A percentile compares a stretch with the other conserved stretches of the same genome.
Conservation (phyloP, 2,113 vertebrate species). For the Tenrec ecaudatus region DNA sequence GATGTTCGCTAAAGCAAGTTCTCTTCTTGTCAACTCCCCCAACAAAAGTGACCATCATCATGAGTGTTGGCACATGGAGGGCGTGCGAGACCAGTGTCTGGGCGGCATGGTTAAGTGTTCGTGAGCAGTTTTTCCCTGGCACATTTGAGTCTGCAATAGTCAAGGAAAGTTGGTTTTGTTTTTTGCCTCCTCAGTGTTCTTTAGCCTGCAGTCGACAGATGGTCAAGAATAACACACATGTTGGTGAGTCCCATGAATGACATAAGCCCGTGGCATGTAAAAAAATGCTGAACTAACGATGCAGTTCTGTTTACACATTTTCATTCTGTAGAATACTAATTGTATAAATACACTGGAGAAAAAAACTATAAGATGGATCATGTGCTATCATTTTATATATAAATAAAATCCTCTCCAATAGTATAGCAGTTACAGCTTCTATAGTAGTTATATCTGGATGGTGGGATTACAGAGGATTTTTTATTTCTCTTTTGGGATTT, state of each 20-base stretch:
- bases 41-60: slow-evolving; percentile 44
- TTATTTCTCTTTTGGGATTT: no score
- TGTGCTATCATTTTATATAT: slow-evolving; percentile 21
- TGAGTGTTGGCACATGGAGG: slow-evolving; percentile 79
- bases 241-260: neutral
- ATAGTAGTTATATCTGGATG: slow-evolving; percentile 10
- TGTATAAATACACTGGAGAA: neutral
- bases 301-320: neutral
- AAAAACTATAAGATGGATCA: neutral
- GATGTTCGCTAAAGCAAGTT: slow-evolving; percentile 79
- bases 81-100: slow-evolving; percentile 77
- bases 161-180: slow-evolving; percentile 26
- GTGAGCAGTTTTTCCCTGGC: slow-evolving; percentile 83
- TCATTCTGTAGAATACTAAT: no score
- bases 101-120: slow-evolving; percentile 85
- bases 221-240: slow-evolving; percentile 15
- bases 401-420: slow-evolving; percentile 46
- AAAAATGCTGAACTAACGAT: neutral
- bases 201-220: neutral
- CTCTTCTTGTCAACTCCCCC: slow-evolving; percentile 78
- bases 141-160: slow-evolving; percentile 70
- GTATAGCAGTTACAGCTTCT: no score
- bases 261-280: slow-evolving; percentile 20
- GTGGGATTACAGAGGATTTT: neutral
- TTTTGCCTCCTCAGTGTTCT: neutral